Percentiles rank a stretch among this genome's conserved stretches.
phyloP scores from a whole-genome alignment of 2,888 invertebrate genomes.

The Unio pictorum region DNA sequence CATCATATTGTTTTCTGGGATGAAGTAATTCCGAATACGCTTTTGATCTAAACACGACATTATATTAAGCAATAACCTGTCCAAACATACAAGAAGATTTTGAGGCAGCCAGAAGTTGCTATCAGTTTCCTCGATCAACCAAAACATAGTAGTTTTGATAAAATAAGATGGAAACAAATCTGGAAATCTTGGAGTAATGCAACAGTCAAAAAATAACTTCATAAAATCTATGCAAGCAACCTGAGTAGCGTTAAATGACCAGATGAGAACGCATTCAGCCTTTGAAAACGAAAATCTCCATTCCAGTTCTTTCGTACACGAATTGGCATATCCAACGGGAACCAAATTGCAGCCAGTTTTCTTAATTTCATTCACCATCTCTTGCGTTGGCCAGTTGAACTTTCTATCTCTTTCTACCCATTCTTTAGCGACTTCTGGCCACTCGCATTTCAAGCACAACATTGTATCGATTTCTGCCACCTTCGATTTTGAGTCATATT shows the following conservation, averaged over 20 bases:
- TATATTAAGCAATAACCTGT: neutral
- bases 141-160: too few species aligned
- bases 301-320: neutral
- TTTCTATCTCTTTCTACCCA: conserved; percentile 2
- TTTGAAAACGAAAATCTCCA: conserved; percentile 10
- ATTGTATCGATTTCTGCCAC: conserved; percentile 2
- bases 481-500: neutral
- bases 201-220: conserved; percentile 5
- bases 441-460: conserved; percentile 1
- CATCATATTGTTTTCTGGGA: conserved; percentile 9
- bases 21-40: conserved; percentile 6
- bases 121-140: conserved; percentile 4
- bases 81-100: neutral
- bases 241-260: conserved; percentile 7
- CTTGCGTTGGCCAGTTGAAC: neutral
- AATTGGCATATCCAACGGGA: conserved; percentile 4
- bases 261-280: neutral
- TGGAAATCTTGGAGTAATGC: conserved; percentile 4
- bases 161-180: conserved; percentile 8
- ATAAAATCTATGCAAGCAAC: conserved; percentile 1
- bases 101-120: neutral
- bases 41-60: neutral
- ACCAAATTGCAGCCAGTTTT: conserved; percentile 4
- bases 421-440: conserved; percentile 3
- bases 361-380: neutral